Base-by-base conservation (phyloP, 2,797 vertebrate species). In the Melanotaenia pygmaea region DNA sequence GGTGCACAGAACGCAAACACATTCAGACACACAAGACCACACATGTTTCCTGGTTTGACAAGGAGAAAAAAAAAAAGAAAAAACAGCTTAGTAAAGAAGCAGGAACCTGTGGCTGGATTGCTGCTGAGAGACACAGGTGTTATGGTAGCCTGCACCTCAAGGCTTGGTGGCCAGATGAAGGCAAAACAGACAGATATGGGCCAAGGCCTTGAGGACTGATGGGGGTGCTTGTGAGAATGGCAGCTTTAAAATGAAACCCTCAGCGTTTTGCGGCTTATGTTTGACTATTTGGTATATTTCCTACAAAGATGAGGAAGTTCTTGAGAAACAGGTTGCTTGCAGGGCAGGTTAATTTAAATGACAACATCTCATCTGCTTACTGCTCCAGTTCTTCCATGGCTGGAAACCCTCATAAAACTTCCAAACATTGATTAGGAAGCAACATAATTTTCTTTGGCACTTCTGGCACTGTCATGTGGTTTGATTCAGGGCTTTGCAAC, bases 161-260 rank as follows among this genome's bases (percentile, higher is more conserved):
- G n/a, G 74, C 65, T 38, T 13, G 0, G 43, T 45, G 68, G 62
- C 24, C 22, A 62, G 66, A 89, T 91, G 72, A 70, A 79, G 91
- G 90, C 90, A 93, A 90, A 93, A 92, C 85, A 91, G n/a, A 14
- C 51, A 54, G 59, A 80, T 85, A 38, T 67, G 83, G 89, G 87
- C 86, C 76, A 87, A 79, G 74, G 79, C 80, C 54, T 8, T 0
- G 26, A 47, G 51, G 51, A 71, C 0, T 11, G 11, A 40, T 47
- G 59, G 54, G 35, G 9, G 38, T 28, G 56, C 35, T 18, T 54
- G 45, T 86, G 85, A 77, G 84, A 88, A 84, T 72, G 1, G 26
- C 11, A 13, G 50, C 32, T 61, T 59, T 14, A 34, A 70, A 71
- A 45, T 14, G 22, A 59, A 56, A 64, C 18, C 40, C 18, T 83